phyloP scores from a whole-genome alignment of 2,888 invertebrate genomes.

The Phyllotreta striolata region DNA sequence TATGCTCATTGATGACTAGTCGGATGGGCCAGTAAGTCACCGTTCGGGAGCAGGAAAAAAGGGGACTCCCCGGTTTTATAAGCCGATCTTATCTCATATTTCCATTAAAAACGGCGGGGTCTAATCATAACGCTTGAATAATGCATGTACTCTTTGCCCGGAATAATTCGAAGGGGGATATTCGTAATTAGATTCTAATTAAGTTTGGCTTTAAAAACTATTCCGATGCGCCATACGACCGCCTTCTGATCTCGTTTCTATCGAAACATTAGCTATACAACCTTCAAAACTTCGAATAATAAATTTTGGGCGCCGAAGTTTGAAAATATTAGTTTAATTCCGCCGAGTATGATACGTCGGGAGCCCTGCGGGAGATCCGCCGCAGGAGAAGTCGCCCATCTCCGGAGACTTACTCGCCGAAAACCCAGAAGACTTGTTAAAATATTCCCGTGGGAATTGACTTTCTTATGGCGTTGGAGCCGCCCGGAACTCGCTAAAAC shows the following conservation, averaged over 20 bases:
- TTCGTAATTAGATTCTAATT: slow-evolving; percentile 6
- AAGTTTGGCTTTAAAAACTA: background rate
- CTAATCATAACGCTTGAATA: slow-evolving; percentile 33
- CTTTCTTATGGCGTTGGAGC: slow-evolving; percentile 53
- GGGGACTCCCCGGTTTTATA: slow-evolving; percentile 47
- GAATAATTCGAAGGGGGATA: slow-evolving; percentile 30
- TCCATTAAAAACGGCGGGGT: slow-evolving; percentile 49
- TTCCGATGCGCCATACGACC: background rate
- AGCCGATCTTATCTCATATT: slow-evolving; percentile 58
- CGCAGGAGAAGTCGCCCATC: slow-evolving; percentile 50
- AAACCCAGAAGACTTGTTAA: slow-evolving; percentile 59
- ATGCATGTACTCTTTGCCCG: slow-evolving; percentile 22
- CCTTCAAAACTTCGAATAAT: slow-evolving; percentile 32
- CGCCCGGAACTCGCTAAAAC: slow-evolving; percentile 40
- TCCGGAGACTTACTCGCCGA: slow-evolving; percentile 54
- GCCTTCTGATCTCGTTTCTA: slow-evolving; percentile 10
- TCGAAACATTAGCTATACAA: slow-evolving; percentile 22
- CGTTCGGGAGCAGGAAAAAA: slow-evolving; percentile 26
- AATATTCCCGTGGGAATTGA: slow-evolving; percentile 59
- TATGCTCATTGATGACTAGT: slow-evolving; percentile 59
- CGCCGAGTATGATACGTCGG: slow-evolving; percentile 52
- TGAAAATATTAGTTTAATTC: slow-evolving; percentile 55
- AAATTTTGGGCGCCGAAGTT: slow-evolving; percentile 40
- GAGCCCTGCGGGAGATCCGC: slow-evolving; percentile 49
- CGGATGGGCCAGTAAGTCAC: slow-evolving; percentile 45